phyloP scores from a whole-genome alignment of 2,113 vertebrate species.

The Origma solitaria region DNA sequence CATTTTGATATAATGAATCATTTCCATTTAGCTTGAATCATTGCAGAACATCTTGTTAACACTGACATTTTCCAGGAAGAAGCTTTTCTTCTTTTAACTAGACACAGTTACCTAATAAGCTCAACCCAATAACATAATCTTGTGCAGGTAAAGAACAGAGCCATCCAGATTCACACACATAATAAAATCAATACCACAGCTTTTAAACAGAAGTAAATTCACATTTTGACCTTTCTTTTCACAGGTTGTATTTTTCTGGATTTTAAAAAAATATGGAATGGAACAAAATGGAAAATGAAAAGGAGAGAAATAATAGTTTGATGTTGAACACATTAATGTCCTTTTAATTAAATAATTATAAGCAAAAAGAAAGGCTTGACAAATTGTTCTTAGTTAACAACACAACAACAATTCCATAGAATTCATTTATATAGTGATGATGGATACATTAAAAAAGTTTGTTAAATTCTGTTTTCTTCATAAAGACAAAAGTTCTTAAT shows the following conservation, averaged over 20 bases:
- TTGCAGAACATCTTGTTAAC: neutral
- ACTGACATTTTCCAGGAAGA: neutral
- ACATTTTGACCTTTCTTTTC: neutral
- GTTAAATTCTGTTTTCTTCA: neutral
- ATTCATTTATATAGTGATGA: neutral
- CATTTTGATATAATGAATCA: neutral
- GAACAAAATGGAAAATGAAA: neutral
- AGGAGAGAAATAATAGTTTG: neutral
- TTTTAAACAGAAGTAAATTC: constrained; percentile 4
- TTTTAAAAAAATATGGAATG: neutral
- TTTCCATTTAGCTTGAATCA: neutral
- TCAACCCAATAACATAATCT: neutral
- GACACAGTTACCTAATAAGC: neutral
- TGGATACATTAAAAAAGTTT: neutral
- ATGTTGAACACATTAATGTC: neutral
- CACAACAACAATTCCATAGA: neutral
- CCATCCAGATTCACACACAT: neutral
- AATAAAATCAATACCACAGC: neutral
- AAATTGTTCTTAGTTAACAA: neutral
- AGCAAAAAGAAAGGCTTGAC: neutral
- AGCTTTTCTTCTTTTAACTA: neutral
- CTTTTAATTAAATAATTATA: neutral
- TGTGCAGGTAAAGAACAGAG: neutral
- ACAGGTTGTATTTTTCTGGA: neutral
- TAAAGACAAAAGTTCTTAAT: neutral